These are phyloP conservation scores for Dromas ardeola DNA, from an alignment of 2,113 vertebrate species.

Conservation along the genomic window DNA sequence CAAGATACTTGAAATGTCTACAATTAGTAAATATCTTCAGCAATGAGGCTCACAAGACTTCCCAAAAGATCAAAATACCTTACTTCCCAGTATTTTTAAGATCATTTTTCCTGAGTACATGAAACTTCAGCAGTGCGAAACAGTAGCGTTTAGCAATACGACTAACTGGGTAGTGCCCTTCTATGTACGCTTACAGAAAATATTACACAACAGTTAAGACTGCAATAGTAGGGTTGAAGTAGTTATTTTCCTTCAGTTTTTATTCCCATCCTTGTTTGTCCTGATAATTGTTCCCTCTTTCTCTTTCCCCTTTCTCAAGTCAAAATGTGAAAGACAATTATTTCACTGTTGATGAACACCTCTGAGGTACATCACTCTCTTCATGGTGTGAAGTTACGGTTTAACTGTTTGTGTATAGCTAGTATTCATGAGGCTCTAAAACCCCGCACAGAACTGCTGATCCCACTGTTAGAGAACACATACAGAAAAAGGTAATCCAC, in stretches of 20 bases:
- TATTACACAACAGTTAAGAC: background rate
- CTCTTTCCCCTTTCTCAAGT: background rate
- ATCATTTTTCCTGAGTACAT: background rate
- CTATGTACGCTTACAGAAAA: fast-evolving
- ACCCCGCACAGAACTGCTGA: background rate
- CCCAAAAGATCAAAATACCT: background rate
- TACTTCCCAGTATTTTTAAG: background rate
- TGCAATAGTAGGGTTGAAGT: background rate
- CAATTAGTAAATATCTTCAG: background rate
- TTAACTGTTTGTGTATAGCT: background rate
- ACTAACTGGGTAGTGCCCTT: background rate
- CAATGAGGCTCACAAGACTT: background rate
- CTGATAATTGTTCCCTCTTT: background rate
- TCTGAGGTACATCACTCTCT: background rate
- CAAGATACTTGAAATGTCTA: background rate
- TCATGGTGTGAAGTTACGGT: fast-evolving
- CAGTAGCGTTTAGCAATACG: background rate
- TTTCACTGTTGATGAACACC: background rate
- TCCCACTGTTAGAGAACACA: background rate
- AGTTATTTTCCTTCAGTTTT: background rate
- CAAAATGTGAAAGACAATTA: background rate
- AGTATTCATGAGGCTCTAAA: background rate
- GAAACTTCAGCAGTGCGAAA: background rate
- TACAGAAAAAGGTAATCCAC: background rate
- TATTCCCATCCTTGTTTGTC: background rate